phyloP scores from a whole-genome alignment of 2,113 vertebrate genomes.

The Nyctereutes procyonoides region DNA sequence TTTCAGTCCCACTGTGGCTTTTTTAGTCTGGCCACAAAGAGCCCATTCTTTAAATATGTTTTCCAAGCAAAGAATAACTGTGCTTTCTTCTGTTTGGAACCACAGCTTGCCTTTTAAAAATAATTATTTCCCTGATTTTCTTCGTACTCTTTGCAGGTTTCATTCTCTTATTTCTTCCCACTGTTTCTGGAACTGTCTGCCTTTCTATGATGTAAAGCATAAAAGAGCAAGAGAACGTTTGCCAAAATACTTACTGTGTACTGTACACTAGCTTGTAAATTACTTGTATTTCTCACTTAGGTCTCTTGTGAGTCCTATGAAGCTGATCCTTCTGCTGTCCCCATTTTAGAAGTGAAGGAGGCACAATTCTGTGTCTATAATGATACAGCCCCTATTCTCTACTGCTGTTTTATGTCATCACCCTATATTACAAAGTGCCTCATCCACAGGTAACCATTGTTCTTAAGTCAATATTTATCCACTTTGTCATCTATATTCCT shows the following conservation, averaged over 20 bases:
- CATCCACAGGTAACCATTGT: neutral
- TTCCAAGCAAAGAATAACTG: slow-evolving; percentile 46
- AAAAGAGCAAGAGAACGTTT: neutral
- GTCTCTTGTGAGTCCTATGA: neutral
- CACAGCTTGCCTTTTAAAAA: slow-evolving; percentile 35
- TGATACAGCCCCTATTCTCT: neutral
- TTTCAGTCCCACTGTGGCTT: slow-evolving; percentile 56
- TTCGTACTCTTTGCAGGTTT: slow-evolving; percentile 41
- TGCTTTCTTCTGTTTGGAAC: slow-evolving; percentile 56
- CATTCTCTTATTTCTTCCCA: neutral
- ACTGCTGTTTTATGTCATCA: neutral
- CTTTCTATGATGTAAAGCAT: neutral
- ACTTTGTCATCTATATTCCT: neutral
- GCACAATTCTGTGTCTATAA: neutral
- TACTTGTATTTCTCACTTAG: neutral
- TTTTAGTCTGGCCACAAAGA: slow-evolving; percentile 47
- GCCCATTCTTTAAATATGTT: slow-evolving; percentile 52
- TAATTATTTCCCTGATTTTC: neutral
- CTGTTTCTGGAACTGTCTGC: neutral
- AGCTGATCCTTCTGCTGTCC: neutral
- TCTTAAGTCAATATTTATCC: neutral
- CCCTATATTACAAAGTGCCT: neutral
- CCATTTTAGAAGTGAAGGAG: neutral
- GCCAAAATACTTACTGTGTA: neutral
- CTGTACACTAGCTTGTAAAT: neutral